A percentile compares a stretch with the other conserved stretches of the same genome.
These are phyloP conservation scores for Dallia pectoralis DNA, from an alignment of 2,797 vertebrate species.

Conservation along the genomic window DNA sequence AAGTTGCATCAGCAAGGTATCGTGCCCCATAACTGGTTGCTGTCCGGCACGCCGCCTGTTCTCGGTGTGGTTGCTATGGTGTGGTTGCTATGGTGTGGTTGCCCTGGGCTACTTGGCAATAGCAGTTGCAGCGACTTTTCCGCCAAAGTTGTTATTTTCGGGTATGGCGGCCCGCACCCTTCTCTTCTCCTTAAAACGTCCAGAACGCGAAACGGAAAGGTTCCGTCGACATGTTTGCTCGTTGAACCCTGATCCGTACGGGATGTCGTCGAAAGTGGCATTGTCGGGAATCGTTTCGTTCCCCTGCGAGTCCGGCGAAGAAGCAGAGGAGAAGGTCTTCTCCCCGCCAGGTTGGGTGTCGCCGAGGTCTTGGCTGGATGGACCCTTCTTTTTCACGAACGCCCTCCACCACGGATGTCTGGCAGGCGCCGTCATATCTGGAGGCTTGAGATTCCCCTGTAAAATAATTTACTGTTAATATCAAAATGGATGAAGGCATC, in stretches of 20 bases:
- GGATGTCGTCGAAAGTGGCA: slow-evolving; percentile 47
- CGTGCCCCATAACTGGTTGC: not conserved
- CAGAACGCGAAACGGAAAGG: slow-evolving; percentile 79
- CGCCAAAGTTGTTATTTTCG: slow-evolving; percentile 69
- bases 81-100: not conserved
- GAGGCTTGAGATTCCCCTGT: not conserved
- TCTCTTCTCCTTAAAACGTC: slow-evolving; percentile 83
- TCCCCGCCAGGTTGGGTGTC: slow-evolving; percentile 34
- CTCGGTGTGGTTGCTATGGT: too few relatives aligned
- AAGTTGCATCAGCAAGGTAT: not conserved
- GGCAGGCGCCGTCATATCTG: slow-evolving; percentile 58
- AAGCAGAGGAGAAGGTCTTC: slow-evolving; percentile 24
- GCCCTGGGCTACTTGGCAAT: slow-evolving; percentile 40
- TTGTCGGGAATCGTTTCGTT: slow-evolving; percentile 49
- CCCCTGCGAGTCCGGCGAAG: slow-evolving; percentile 56
- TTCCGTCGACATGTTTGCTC: slow-evolving; percentile 72
- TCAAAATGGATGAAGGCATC: not conserved
- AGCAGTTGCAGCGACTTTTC: slow-evolving; percentile 30
- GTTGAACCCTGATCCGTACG: slow-evolving; percentile 52
- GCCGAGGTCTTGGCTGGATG: not conserved
- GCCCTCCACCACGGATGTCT: slow-evolving; percentile 77
- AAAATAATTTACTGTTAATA: not conserved
- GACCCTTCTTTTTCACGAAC: slow-evolving; percentile 69
- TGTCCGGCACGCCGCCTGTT: not conserved
- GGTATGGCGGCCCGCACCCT: slow-evolving; percentile 74